Evolutionary conservation across 2,888 invertebrate species (phyloP).

Genomic region (Hydrotaea diabolus): DNA sequence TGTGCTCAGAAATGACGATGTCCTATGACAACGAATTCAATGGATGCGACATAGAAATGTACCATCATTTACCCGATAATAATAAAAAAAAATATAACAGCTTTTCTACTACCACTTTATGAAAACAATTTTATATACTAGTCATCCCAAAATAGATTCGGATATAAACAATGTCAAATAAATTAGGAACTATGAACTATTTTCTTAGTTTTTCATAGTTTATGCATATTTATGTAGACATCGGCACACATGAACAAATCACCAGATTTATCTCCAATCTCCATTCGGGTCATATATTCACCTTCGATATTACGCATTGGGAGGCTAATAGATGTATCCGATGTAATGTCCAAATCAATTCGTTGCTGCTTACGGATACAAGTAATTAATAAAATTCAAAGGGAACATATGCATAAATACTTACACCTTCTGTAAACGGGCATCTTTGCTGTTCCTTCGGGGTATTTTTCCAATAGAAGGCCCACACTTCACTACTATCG

Average conservation of each 20-base stretch:
- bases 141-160: too few species aligned
- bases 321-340: background rate
- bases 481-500: conserved; percentile 31
- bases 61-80: too few species aligned
- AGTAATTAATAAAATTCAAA: background rate
- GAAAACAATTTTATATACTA: too few species aligned
- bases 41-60: too few species aligned
- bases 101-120: too few species aligned
- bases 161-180: too few species aligned
- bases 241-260: conserved; percentile 33
- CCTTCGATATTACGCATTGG: conserved; percentile 39
- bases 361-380: conserved; percentile 24
- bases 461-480: conserved; percentile 37
- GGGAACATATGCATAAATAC: background rate
- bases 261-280: background rate
- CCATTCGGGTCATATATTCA: conserved; percentile 28
- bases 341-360: conserved; percentile 27
- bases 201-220: background rate
- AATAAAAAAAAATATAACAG: too few species aligned
- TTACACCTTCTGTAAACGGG: conserved; percentile 46
- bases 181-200: too few species aligned
- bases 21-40: too few species aligned
- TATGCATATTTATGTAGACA: conserved; percentile 19
- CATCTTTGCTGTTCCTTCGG: conserved; percentile 41
- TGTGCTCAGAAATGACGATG: too few species aligned